Evolutionary conservation across 2,113 vertebrate species (phyloP), one percentile per base, ranked within the genome.

Genomic region (human): DNA sequence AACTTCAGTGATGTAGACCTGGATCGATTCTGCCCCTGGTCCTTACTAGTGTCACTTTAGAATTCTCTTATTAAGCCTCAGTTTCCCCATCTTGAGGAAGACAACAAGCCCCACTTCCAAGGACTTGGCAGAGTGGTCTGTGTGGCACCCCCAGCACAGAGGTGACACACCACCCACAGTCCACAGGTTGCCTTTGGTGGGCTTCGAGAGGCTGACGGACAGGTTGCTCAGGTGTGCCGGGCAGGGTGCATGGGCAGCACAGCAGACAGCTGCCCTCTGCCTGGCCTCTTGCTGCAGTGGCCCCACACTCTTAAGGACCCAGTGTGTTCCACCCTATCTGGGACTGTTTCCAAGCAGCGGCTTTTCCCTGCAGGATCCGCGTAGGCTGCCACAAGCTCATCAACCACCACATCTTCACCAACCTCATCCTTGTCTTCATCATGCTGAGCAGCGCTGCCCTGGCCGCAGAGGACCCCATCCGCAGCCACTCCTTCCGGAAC

Each of bases 401-500:
- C 98, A 99, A 99, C 98, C 99, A 99, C 93, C 99, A 99, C 98
- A 99, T 99, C 97, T 99, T 99, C 98, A 99, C 99, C 98, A 99
- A 99, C 98, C 99, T 99, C 98, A 99, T 99, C 98, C 99, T 99
- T 27, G 99, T 99, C 91, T 99, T 99, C 99, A 99, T 99, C 99
- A 99, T 99, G 99, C 99, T 99, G 97, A 99, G 99, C 99, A 99
- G 99, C 0, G 99, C 99, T 20, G 99, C 99, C 14, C 99, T 99
- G 1, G 99, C 99, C 13, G 99, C 99, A 0, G 99, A 99, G 98
- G 99, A 99, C 98, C 99, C 99, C 18, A 99, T 99, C 98, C 99
- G 99, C 94, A 99, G 99, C 98, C 99, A 99, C 97, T 99, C 99
- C 35, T 99, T 99, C 97, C 99, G 99, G 97, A 99, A 99, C 98